These are phyloP conservation scores for Melieria crassipennis DNA, from an alignment of 2,888 invertebrate species.

Conservation along the genomic window DNA sequence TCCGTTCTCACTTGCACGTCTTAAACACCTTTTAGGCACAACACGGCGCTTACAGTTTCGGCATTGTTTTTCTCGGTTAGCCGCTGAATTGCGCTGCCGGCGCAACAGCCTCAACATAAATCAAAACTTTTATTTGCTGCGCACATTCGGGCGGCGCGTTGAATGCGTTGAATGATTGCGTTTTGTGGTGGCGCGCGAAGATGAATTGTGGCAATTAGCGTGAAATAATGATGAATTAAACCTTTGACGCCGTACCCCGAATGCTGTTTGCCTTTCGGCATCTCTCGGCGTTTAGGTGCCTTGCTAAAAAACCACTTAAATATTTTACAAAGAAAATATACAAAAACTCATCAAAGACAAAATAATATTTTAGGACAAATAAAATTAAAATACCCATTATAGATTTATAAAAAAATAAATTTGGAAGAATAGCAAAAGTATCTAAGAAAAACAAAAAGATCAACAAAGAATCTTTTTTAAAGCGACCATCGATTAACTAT, in stretches of 20 bases:
- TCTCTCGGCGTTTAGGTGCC: no score
- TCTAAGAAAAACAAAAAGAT: no score
- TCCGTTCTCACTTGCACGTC: constrained; percentile 40
- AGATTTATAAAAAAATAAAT: no score
- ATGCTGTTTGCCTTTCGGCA: no score
- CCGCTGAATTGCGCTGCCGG: no score
- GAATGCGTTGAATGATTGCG: constrained; percentile 18
- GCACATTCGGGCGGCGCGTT: background rate
- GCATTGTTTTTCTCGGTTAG: background rate
- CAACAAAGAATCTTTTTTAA: background rate
- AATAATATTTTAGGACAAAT: background rate
- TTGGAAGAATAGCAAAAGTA: no score
- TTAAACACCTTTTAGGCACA: constrained; percentile 46
- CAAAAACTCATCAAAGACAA: no score
- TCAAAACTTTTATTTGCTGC: background rate
- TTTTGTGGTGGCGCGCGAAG: constrained; percentile 4
- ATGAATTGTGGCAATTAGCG: constrained; percentile 25
- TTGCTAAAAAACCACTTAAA: no score
- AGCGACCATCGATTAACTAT: constrained; percentile 4
- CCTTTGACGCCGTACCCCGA: background rate
- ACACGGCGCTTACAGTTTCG: background rate
- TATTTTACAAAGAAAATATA: no score
- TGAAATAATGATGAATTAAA: constrained; percentile 25
- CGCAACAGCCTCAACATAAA: background rate
- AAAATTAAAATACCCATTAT: no score